phyloP scores from a whole-genome alignment of 2,888 invertebrate species.

The Nesidiocoris tenuis region DNA sequence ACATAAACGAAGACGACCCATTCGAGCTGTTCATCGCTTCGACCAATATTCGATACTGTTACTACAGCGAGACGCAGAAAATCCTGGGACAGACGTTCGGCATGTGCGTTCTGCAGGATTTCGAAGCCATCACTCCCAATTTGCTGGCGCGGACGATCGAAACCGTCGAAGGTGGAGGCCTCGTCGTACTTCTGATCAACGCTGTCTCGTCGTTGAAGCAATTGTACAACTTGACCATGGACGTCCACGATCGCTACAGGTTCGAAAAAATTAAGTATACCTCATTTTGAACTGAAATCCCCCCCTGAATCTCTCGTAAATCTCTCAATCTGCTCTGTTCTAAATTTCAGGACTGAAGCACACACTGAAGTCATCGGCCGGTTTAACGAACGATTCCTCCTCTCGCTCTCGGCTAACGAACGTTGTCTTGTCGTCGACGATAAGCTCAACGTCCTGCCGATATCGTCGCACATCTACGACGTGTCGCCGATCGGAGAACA shows the following conservation, averaged over 20 bases:
- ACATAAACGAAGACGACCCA: conserved; percentile 90
- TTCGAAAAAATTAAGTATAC: too few relatives aligned
- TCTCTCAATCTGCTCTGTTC: too few relatives aligned
- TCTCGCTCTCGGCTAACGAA: conserved; percentile 84
- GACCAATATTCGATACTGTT: conserved; percentile 94
- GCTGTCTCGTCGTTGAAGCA: conserved; percentile 86
- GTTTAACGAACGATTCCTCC: conserved; percentile 81
- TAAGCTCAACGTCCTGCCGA: conserved; percentile 83
- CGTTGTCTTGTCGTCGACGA: conserved; percentile 94
- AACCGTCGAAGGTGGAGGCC: conserved; percentile 96
- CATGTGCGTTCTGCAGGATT: conserved; percentile 86
- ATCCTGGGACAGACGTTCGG: conserved; percentile 97
- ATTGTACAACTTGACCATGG: conserved; percentile 95
- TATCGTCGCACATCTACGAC: conserved; percentile 83
- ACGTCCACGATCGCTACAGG: conserved; percentile 87
- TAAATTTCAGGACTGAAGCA: conserved; percentile 72
- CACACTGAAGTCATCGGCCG: conserved; percentile 87
- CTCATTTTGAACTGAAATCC: too few relatives aligned
- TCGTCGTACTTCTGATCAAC: conserved; percentile 84
- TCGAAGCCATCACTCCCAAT: conserved; percentile 97
- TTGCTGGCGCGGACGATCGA: conserved; percentile 93
- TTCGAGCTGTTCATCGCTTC: conserved; percentile 95
- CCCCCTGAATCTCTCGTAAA: too few relatives aligned
- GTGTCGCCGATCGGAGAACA: conserved; percentile 30
- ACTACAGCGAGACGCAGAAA: conserved; percentile 96